These are phyloP conservation scores for Pseudochaenichthys georgianus DNA, from an alignment of 2,797 vertebrate species.

Conservation along the genomic window DNA sequence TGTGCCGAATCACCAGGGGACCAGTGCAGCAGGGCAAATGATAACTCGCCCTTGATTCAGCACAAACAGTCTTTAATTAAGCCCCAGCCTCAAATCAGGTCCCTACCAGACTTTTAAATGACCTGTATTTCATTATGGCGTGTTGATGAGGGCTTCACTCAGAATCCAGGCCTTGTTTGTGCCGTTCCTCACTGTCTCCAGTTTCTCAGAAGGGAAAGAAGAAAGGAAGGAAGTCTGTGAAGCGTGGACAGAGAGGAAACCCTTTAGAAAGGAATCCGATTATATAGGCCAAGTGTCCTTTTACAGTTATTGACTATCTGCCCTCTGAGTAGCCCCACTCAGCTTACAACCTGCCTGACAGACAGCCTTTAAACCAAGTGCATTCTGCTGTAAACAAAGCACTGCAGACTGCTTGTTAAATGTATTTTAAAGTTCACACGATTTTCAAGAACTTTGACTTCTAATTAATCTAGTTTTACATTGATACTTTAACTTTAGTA, in stretches of 20 bases:
- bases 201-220: slow-evolving; percentile 61
- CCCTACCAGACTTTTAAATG: neutral
- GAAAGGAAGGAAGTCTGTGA: slow-evolving; percentile 32
- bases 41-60: slow-evolving; percentile 58
- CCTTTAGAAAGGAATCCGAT: slow-evolving; percentile 54
- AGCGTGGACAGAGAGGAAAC: slow-evolving; percentile 37
- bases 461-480: too few species aligned
- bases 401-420: neutral
- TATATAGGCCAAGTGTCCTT: slow-evolving; percentile 59
- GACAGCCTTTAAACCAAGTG: neutral
- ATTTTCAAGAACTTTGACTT: too few species aligned
- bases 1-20: slow-evolving; percentile 56
- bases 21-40: slow-evolving; percentile 42
- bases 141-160: slow-evolving; percentile 40
- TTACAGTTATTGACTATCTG: slow-evolving; percentile 54
- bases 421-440: neutral
- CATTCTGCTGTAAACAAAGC: slow-evolving; percentile 10
- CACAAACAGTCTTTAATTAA: slow-evolving; percentile 68
- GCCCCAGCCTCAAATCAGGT: slow-evolving; percentile 38
- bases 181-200: slow-evolving; percentile 31
- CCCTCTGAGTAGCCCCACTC: slow-evolving; percentile 29
- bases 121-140: slow-evolving; percentile 31
- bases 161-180: slow-evolving; percentile 43
- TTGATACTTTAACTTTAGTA: too few species aligned
- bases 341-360: slow-evolving; percentile 24